Base-by-base conservation (phyloP, 2,113 vertebrate species). In the Dicrurus megarhynchus region DNA sequence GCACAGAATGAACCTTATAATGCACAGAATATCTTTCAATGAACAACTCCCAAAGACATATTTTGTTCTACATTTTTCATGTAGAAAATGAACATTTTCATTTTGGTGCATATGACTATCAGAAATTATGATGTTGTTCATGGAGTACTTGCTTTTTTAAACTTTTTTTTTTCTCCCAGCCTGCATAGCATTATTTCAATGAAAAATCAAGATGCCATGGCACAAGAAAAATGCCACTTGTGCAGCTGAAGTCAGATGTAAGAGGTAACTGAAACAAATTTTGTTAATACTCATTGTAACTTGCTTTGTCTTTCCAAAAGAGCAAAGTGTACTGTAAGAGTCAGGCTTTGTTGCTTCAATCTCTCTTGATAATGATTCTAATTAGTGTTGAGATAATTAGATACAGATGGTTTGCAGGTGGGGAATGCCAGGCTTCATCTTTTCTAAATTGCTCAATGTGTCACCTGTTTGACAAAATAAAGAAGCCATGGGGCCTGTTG, bases 351-450 rank as follows among this genome's bases (percentile, higher is more conserved):
- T 92, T 91, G 78, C 63, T 92, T 93, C 59, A 49, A 1, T 77
- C 10, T 80, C 60, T 84, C 75, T 73, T 85, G 89, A 79, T 94
- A 90, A 90, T 86, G 61, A 91, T 85, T 80, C 81, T 89, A 69
- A 94, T 95, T 91, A 93, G 82, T 95, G 92, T 67, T 85, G 78
- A 81, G 90, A 93, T 97, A 92, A 97, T 95, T 89, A 93, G 77
- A 63, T 95, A 68, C 74, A 93, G 94, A 84, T 81, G 84, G 61
- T 47, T 93, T 87, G 76, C 84, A 95, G 70, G 74, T 92, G 83
- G 81, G n/a, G 37, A 65, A 69, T 85, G 82, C 75, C 71, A 90
- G 61, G 49, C n/a, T 78, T 87, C 37, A 9, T 87, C 49, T 87
- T 89, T 86, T 68, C 28, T 68, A 17, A 84, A 68, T 87, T 71